phyloP scores from a whole-genome alignment of 2,888 invertebrate genomes.

The Polydrusus cervinus region DNA sequence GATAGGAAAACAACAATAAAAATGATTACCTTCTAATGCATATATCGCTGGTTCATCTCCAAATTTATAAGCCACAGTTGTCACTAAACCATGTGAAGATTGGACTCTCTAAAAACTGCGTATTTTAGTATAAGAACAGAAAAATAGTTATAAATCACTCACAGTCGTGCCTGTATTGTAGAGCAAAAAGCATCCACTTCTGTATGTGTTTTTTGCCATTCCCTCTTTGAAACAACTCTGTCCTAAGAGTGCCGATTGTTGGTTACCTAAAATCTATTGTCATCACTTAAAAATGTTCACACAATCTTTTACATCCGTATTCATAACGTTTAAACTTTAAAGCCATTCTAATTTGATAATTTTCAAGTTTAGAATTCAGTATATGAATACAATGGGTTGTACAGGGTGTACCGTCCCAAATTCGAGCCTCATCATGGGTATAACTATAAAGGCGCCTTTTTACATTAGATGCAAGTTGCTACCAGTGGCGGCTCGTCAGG shows the following conservation, averaged over 20 bases:
- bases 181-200: conserved; percentile 97
- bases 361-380: too few species aligned
- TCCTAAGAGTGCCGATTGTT: conserved; percentile 96
- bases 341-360: too few species aligned
- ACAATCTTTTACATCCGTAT: too few species aligned
- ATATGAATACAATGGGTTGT: too few species aligned
- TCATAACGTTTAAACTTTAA: too few species aligned
- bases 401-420: too few species aligned
- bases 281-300: too few species aligned
- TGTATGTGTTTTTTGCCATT: conserved; percentile 97
- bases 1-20: too few species aligned
- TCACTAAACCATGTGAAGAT: conserved; percentile 93
- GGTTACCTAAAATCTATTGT: conserved; percentile 91
- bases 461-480: too few species aligned
- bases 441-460: too few species aligned
- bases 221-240: conserved; percentile 93
- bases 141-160: conserved; percentile 59
- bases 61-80: conserved; percentile 96
- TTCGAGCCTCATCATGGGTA: too few species aligned
- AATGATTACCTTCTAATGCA: conserved; percentile 87
- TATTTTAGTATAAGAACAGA: conserved; percentile 27
- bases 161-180: conserved; percentile 93
- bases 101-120: conserved; percentile 78
- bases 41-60: conserved; percentile 90
- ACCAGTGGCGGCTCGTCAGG: too few species aligned